Percentiles rank a stretch among this genome's conserved stretches.
Evolutionary conservation across 2,113 vertebrate genomes (phyloP).

Genomic region (Hemibagrus wyckioides): DNA sequence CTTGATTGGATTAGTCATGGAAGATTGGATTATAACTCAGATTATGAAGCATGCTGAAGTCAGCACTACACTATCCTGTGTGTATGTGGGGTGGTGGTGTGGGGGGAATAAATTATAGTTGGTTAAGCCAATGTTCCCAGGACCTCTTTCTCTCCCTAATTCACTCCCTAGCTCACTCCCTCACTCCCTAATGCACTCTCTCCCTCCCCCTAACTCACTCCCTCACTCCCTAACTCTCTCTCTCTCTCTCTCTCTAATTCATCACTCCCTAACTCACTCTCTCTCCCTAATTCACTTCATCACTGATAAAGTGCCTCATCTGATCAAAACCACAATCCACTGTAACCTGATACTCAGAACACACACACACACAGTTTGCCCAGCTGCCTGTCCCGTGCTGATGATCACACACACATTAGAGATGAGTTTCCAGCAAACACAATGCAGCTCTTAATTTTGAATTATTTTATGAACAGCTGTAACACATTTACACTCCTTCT

Average conservation of each 20-base stretch:
- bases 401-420: not conserved
- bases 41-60: not conserved
- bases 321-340: slow-evolving; percentile 4
- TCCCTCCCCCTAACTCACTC: not conserved
- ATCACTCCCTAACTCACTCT: not conserved
- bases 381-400: not conserved
- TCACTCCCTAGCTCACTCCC: not conserved
- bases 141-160: not conserved
- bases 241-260: too few species aligned
- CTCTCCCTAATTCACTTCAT: not conserved
- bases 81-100: not conserved
- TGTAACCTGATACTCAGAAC: not conserved
- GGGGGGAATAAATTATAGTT: not conserved
- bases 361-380: slow-evolving; percentile 4
- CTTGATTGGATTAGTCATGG: not conserved
- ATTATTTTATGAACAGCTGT: not conserved
- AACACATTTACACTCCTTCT: not conserved
- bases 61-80: not conserved
- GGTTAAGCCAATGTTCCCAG: too few species aligned
- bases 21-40: not conserved
- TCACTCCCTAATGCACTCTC: too few species aligned
- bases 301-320: not conserved
- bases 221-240: not conserved
- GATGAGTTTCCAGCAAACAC: not conserved
- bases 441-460: not conserved